Evolutionary conservation across 2,888 invertebrate species (phyloP).

Genomic region (Neoaliturus tenellus): DNA sequence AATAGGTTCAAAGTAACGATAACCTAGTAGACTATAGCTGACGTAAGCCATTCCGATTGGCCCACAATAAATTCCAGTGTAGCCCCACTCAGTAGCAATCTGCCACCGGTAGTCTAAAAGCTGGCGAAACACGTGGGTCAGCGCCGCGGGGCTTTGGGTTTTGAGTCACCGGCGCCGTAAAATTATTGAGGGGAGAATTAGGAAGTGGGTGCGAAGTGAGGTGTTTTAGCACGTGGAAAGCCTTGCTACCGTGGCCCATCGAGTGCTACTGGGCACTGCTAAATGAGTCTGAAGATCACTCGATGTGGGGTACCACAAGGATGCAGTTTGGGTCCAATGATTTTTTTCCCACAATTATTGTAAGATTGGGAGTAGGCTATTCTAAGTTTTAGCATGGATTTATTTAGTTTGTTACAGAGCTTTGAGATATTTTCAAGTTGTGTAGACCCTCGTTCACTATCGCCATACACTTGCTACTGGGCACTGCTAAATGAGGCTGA

Average conservation of each 20-base stretch:
- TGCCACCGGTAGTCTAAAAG: slow-evolving; percentile 24
- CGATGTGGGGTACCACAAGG: background rate
- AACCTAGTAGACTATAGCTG: too few relatives aligned
- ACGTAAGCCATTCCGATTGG: too few relatives aligned
- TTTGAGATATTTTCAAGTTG: slow-evolving; percentile 35
- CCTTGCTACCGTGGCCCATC: background rate
- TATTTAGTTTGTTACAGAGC: too few relatives aligned
- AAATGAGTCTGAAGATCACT: background rate
- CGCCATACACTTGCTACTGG: background rate
- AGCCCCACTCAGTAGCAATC: background rate
- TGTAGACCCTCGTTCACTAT: background rate
- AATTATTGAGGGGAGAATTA: slow-evolving; percentile 31
- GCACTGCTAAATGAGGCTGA: background rate
- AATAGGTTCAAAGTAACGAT: too few relatives aligned
- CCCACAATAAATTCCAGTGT: background rate
- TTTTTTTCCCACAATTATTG: too few relatives aligned
- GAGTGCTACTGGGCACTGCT: background rate
- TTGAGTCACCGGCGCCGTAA: background rate
- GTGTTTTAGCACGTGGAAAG: slow-evolving; percentile 25
- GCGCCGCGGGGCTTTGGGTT: background rate
- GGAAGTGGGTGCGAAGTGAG: slow-evolving; percentile 34
- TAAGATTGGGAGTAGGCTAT: too few relatives aligned
- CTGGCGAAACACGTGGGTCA: background rate
- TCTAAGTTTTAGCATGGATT: too few relatives aligned
- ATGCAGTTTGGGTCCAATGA: background rate